phyloP scores from a whole-genome alignment of 2,113 vertebrate genomes.

The Anoura caudifer region DNA sequence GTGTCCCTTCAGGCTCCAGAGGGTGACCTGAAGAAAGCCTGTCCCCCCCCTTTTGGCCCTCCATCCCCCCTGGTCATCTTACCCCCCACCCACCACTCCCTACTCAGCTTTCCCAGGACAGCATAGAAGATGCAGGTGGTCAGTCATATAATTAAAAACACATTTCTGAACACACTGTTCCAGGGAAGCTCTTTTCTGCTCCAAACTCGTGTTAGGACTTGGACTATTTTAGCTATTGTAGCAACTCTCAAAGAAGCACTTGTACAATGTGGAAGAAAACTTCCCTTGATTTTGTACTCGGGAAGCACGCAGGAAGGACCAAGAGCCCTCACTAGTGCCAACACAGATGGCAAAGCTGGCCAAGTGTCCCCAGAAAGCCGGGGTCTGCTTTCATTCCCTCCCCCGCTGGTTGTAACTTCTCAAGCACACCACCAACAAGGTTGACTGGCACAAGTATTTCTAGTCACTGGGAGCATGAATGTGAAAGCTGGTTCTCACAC shows the following conservation, averaged over 20 bases:
- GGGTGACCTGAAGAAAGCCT: background rate
- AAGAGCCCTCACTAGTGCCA: slow-evolving; percentile 3
- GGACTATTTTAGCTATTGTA: background rate
- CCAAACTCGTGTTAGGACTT: slow-evolving; percentile 27
- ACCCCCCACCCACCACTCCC: background rate
- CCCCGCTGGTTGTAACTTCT: background rate
- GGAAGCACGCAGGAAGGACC: slow-evolving; percentile 68
- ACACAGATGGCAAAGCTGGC: slow-evolving; percentile 2
- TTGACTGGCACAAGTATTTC: background rate
- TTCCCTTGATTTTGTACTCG: slow-evolving; percentile 25
- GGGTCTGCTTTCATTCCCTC: background rate
- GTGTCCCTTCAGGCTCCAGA: background rate
- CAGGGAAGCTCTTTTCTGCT: slow-evolving; percentile 28
- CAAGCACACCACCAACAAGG: background rate
- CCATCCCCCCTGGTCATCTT: background rate
- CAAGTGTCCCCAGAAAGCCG: slow-evolving; percentile 36
- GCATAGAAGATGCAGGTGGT: slow-evolving; percentile 49
- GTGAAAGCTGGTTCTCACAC: background rate
- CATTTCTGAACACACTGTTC: slow-evolving; percentile 62
- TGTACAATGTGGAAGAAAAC: slow-evolving; percentile 47
- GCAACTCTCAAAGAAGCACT: slow-evolving; percentile 59
- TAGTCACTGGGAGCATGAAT: background rate
- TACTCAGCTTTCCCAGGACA: background rate
- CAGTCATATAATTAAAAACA: slow-evolving; percentile 33
- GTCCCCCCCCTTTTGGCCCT: background rate